A percentile compares a stretch with the other conserved stretches of the same genome.
These are phyloP conservation scores for Furcifer pardalis DNA, from an alignment of 2,797 vertebrate genomes.

Conservation along the genomic window DNA sequence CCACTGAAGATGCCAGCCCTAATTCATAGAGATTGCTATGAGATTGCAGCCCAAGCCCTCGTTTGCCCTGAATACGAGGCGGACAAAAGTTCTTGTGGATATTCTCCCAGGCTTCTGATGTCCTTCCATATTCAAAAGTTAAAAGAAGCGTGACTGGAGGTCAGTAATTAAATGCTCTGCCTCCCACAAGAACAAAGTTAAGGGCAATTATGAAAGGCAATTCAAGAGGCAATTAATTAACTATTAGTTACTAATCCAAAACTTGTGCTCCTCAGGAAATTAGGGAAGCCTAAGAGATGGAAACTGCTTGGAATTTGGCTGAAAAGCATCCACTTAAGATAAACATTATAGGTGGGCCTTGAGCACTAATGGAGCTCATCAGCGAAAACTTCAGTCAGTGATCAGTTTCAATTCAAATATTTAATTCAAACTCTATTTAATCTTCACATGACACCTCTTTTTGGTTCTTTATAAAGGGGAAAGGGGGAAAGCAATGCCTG, in stretches of 20 bases:
- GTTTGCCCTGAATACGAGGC: not conserved
- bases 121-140: not conserved
- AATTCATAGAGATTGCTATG: not conserved
- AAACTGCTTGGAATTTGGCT: not conserved
- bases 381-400: too few species aligned
- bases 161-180: not conserved
- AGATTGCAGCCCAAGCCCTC: not conserved
- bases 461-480: too few species aligned
- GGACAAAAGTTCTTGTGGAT: not conserved
- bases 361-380: not conserved
- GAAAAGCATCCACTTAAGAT: not conserved
- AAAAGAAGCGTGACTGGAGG: not conserved
- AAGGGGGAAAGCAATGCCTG: not conserved
- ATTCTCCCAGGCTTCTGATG: not conserved
- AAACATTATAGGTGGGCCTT: not conserved
- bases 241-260: not conserved
- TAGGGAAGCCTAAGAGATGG: not conserved
- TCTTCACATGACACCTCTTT: not conserved
- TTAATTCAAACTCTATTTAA: not conserved
- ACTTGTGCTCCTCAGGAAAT: not conserved
- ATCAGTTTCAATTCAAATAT: too few species aligned
- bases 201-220: not conserved
- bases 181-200: not conserved
- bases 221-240: not conserved
- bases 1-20: not conserved